Evolutionary conservation across 2,797 vertebrate genomes (phyloP), one percentile per base, ranked within the genome.

Genomic region (Kryptolebias ocellatus): DNA sequence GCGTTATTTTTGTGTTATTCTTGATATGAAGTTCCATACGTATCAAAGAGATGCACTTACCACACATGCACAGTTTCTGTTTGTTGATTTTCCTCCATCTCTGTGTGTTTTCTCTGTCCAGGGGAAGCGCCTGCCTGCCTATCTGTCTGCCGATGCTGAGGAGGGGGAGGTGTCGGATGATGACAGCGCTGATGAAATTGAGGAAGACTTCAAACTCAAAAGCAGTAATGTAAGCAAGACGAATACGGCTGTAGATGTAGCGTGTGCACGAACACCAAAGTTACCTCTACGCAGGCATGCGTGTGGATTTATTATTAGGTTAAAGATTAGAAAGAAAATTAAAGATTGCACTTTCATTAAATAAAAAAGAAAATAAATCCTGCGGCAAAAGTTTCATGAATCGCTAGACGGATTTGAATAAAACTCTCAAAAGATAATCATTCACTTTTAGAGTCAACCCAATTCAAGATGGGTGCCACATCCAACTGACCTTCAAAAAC

Each of bases 111-210:
- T 69, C 27, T 68, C 63, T 61, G 57, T 79, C 54, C 77, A 99
- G 97, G 97, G 98, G 45, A 99, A 99, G 82, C 96, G 97, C 67
- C 83, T 99, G 71, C 96, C 97, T 1, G 93, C 89, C 53, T 96
- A 95, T 86, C 93, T 99, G 71, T 96, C 94, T 56, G 95, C 95
- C 0, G 98, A 99, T 37, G 96, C 92, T 0, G 97, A 99, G 79
- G 98, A 99, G 87, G 98, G 98, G 11, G 98, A 99, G 69, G 98
- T 99, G 64, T 99, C 98, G 0, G 98, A 98, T 31, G 98, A 99
- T 78, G 98, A 99, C 80, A 99, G 97, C 0, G 98, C 98, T 6
- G 97, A 99, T 88, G 98, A 99, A 88, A 98, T 99, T 24, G 97
- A 99, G 89, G 98, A 99, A 0, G 97, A 98, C 74, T 99, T 97